Evolutionary conservation across 2,888 invertebrate genomes (phyloP), one percentile per base, ranked within the genome.

Genomic region (Desoria tigrina): DNA sequence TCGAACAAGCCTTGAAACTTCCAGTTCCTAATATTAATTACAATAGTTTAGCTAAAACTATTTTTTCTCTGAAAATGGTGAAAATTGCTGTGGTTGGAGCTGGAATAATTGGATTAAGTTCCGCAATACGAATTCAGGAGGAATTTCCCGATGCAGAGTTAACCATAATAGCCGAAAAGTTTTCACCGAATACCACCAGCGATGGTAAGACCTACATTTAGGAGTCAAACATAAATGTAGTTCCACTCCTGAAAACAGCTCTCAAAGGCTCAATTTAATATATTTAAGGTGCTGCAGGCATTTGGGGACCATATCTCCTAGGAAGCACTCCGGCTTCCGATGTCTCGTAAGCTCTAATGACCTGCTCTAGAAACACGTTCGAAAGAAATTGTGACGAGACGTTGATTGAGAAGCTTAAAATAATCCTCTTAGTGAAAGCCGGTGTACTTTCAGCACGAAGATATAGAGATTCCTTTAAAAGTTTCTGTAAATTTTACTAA

Each of bases 151-250:
- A 80, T 62, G 77, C 77, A 16, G 75, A 85, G 78, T 86, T 91
- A 7, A 86, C 85, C 6, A 77, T 91, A 42, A 82, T 89, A 64
- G 83, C 89, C 0, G 85, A 86, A n/a, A 81, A 84, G 24, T 85
- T 88, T 68, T 83, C 87, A 18, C 90, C 90, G 0, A 79, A 87
- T 63, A 90, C 90, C 0, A 90, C 90, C 0, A 88, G 89, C 0
- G 90, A 90, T 78, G 87, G 61, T 37, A 87, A 89, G 1, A 90
- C 90, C 0, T 91, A 90, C 0, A 79, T 90, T 6, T 90, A 90
- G 89, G 82, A 84, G 11, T 90, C 90, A 0, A 89, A 85, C 77
- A 78, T 78, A 7, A 45, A 87, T 82, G 84, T 0, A 80, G 82
- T 18, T 88, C 88, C 0, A 80, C 86, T 0, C 75, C 78, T 27